phyloP scores from a whole-genome alignment of 2,797 vertebrate species.

The Phrynocephalus vlangalii region DNA sequence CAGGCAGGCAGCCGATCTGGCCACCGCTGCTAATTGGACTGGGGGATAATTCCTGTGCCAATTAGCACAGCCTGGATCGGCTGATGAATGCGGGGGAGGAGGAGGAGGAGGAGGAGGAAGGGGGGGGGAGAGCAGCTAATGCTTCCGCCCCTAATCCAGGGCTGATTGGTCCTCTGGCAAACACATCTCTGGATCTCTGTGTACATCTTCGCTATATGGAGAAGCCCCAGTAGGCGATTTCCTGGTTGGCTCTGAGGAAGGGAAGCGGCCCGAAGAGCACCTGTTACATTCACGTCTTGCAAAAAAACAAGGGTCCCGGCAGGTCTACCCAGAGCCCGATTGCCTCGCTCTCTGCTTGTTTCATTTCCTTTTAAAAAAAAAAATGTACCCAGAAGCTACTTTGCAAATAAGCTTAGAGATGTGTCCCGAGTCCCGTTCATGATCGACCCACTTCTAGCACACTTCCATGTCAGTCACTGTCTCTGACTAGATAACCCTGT shows the following conservation, averaged over 20 bases:
- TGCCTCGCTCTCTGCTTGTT: background rate
- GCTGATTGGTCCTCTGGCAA: background rate
- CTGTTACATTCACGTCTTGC: background rate
- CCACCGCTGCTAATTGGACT: background rate
- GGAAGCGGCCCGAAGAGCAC: background rate
- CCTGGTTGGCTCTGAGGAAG: background rate
- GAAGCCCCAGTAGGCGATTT: background rate
- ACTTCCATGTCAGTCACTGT: background rate
- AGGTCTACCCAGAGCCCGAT: background rate
- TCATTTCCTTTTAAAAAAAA: background rate
- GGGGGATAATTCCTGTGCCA: background rate
- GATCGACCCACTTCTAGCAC: too few species aligned
- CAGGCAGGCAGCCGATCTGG: background rate
- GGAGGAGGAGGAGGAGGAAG: too few species aligned
- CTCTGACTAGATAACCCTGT: background rate
- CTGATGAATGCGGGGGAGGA: background rate
- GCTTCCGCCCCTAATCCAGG: background rate
- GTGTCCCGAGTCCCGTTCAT: background rate
- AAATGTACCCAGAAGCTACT: background rate
- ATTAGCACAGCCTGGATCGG: slow-evolving; percentile 6
- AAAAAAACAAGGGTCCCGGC: background rate
- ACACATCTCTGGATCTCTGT: background rate
- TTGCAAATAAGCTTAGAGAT: background rate
- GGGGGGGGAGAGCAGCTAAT: background rate
- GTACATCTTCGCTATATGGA: background rate